These are phyloP conservation scores for Spodoptera littoralis DNA, from an alignment of 2,888 invertebrate genomes.

Conservation along the genomic window DNA sequence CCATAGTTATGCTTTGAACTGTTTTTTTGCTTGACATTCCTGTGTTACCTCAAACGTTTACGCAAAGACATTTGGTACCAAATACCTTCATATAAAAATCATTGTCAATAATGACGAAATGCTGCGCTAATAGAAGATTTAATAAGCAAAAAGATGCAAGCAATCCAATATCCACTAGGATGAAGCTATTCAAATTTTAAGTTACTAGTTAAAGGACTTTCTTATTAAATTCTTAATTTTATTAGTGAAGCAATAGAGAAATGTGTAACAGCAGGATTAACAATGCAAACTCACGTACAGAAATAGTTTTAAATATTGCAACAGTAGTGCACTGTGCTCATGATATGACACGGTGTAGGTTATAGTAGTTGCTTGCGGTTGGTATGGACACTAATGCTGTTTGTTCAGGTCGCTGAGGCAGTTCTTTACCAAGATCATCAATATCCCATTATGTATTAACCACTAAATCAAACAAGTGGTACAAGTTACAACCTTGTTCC, in stretches of 20 bases:
- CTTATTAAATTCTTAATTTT: too few relatives aligned
- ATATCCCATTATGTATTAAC: constrained; percentile 47
- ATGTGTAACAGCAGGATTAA: constrained; percentile 17
- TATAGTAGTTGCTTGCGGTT: constrained; percentile 15
- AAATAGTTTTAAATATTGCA: constrained; percentile 31
- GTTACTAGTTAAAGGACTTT: background rate
- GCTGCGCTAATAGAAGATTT: too few relatives aligned
- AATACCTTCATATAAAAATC: too few relatives aligned
- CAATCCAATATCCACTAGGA: too few relatives aligned
- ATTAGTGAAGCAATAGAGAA: constrained; percentile 15
- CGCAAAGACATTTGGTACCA: too few relatives aligned
- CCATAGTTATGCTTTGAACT: too few relatives aligned
- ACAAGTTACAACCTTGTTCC: constrained; percentile 54
- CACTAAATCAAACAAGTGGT: constrained; percentile 53
- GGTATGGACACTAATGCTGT: constrained; percentile 15
- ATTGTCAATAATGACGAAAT: too few relatives aligned
- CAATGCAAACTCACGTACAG: constrained; percentile 32
- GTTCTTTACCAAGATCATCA: constrained; percentile 30
- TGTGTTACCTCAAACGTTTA: too few relatives aligned
- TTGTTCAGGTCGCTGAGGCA: constrained; percentile 18
- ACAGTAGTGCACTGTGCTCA: constrained; percentile 13
- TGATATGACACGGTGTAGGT: constrained; percentile 16
- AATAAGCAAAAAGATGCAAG: too few relatives aligned
- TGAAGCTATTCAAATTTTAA: background rate
- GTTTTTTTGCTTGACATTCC: too few relatives aligned